Percentiles rank a stretch among this genome's conserved stretches.
phyloP scores from a whole-genome alignment of 1,140 invertebrate genomes.

The Eriocheir sinensis region DNA sequence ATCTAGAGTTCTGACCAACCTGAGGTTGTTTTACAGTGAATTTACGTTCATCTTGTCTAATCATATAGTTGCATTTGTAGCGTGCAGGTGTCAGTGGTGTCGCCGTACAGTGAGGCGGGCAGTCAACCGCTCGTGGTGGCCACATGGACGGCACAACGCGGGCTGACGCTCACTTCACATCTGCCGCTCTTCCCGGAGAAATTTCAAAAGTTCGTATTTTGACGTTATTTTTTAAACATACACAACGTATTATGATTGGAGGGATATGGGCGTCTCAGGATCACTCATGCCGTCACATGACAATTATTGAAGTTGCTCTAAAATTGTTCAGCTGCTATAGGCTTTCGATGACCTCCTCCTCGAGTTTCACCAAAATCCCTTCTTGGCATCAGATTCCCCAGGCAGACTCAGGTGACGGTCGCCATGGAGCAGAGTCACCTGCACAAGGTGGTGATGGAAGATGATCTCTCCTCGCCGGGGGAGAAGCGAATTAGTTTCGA shows the following conservation, averaged over 20 bases:
- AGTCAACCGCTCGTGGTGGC: not conserved
- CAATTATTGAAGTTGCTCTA: no score
- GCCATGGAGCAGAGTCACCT: not conserved
- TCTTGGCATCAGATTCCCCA: not conserved
- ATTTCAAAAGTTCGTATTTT: not conserved
- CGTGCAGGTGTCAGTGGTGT: not conserved
- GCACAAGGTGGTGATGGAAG: not conserved
- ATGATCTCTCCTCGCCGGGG: not conserved
- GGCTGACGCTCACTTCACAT: not conserved
- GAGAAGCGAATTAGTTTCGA: not conserved
- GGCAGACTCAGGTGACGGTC: not conserved
- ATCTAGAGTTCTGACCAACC: not conserved
- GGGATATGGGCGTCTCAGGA: no score
- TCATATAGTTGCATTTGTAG: not conserved
- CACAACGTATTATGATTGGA: no score
- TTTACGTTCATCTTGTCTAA: not conserved
- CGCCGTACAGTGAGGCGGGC: not conserved
- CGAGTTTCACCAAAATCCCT: not conserved
- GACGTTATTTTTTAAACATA: not conserved
- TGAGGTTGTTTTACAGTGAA: not conserved
- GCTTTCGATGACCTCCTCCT: no score
- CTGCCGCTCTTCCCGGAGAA: slow-evolving; percentile 33
- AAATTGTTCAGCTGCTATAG: no score
- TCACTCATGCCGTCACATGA: no score
- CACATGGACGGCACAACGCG: slow-evolving; percentile 2